Percentiles rank a stretch among this genome's conserved stretches.
These are phyloP conservation scores for Verasper variegatus DNA, from an alignment of 2,113 vertebrate species.

Conservation along the genomic window DNA sequence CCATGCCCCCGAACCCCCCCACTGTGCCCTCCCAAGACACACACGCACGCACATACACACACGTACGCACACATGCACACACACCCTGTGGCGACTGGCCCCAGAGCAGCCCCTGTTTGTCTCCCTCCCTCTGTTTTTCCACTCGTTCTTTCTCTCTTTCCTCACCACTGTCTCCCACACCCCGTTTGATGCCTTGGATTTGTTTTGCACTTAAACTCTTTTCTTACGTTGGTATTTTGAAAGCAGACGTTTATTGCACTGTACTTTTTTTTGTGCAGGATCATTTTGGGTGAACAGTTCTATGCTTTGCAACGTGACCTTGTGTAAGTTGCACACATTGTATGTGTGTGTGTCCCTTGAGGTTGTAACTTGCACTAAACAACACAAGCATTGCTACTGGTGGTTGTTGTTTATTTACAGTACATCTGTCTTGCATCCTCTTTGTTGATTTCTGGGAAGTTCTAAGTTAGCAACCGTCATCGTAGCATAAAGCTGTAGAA, in stretches of 20 bases:
- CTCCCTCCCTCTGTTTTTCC: slow-evolving; percentile 70
- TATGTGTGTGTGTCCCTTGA: not conserved
- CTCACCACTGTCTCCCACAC: slow-evolving; percentile 55
- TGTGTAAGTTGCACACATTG: not conserved
- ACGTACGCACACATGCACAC: slow-evolving; percentile 39
- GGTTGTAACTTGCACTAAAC: not conserved
- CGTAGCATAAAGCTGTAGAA: not conserved
- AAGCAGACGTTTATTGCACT: not conserved
- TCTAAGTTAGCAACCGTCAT: no score
- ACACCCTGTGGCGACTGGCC: slow-evolving; percentile 72
- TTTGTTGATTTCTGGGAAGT: not conserved
- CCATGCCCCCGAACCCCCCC: slow-evolving; percentile 71
- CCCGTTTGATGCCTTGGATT: slow-evolving; percentile 57
- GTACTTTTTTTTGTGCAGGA: not conserved
- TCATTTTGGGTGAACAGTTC: not conserved
- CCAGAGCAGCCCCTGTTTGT: slow-evolving; percentile 70
- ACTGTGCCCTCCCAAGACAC: slow-evolving; percentile 72
- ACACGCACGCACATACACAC: slow-evolving; percentile 15
- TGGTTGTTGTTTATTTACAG: not conserved
- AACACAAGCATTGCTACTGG: not conserved
- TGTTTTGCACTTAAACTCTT: slow-evolving; percentile 46
- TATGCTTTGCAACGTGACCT: not conserved
- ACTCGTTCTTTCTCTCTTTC: slow-evolving; percentile 46
- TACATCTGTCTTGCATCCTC: not conserved
- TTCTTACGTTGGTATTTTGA: not conserved